Evolutionary conservation across 2,888 invertebrate species (phyloP).

Genomic region (Hipparchia semele): DNA sequence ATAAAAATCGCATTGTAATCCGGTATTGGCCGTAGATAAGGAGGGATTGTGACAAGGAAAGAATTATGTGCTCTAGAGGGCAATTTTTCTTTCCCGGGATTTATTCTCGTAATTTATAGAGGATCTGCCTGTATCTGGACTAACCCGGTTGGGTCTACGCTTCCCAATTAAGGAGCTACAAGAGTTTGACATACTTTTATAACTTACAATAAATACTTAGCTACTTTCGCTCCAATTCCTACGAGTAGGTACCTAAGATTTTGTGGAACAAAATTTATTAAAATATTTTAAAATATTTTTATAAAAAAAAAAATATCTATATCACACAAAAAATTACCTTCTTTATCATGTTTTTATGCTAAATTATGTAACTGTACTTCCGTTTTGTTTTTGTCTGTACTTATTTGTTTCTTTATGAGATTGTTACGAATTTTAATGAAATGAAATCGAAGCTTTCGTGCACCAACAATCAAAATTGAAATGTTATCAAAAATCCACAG

Average conservation of each 20-base stretch:
- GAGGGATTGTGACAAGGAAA: slow-evolving; percentile 83
- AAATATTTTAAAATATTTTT: too few relatives aligned
- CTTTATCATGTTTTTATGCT: neutral
- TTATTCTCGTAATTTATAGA: slow-evolving; percentile 83
- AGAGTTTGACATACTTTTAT: slow-evolving; percentile 44
- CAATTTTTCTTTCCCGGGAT: slow-evolving; percentile 83
- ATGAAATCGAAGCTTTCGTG: neutral
- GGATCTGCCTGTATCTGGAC: slow-evolving; percentile 81
- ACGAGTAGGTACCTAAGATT: too few relatives aligned
- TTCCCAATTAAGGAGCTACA: slow-evolving; percentile 75
- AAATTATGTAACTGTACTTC: neutral
- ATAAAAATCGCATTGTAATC: slow-evolving; percentile 83
- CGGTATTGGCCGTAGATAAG: slow-evolving; percentile 83
- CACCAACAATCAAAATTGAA: neutral
- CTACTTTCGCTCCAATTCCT: neutral
- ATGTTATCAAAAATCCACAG: neutral
- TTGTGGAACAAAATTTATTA: too few relatives aligned
- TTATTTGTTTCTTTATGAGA: neutral
- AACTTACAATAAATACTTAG: slow-evolving; percentile 18
- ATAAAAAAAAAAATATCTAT: too few relatives aligned
- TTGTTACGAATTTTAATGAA: neutral
- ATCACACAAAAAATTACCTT: neutral
- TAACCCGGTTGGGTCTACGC: slow-evolving; percentile 70
- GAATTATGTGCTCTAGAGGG: slow-evolving; percentile 84
- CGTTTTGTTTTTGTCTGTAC: neutral